A percentile compares a stretch with the other conserved stretches of the same genome.
Conservation (phyloP, 2,888 invertebrate species). For the Cosmopolites sordidus region DNA sequence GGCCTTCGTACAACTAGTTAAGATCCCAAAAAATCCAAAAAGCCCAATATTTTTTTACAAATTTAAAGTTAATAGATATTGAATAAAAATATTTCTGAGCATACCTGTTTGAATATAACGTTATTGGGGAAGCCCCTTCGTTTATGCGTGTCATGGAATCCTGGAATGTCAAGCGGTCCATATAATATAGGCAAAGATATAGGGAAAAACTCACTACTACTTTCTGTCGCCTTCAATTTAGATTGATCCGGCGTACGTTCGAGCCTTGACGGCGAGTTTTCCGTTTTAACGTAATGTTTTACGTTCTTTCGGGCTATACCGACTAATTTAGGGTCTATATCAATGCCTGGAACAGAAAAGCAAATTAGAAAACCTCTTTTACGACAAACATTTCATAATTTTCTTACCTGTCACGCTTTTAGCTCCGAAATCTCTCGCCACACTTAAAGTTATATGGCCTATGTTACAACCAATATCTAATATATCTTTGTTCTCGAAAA, state of each 20-base stretch:
- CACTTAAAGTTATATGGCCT: conserved; percentile 87
- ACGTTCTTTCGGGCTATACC: conserved; percentile 69
- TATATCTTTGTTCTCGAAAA: conserved; percentile 86
- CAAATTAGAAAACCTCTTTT: background rate
- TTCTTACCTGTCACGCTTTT: conserved; percentile 61
- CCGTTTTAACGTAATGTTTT: conserved; percentile 59
- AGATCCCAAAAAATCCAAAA: too few species aligned
- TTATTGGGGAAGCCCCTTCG: conserved; percentile 79
- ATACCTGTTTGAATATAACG: conserved; percentile 81
- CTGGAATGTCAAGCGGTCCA: conserved; percentile 70
- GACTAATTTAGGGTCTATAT: conserved; percentile 88
- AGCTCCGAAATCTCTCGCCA: conserved; percentile 83
- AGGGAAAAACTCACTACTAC: conserved; percentile 65
- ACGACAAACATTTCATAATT: background rate
- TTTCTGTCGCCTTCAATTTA: conserved; percentile 21
- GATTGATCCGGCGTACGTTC: conserved; percentile 18
- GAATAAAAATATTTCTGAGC: too few species aligned
- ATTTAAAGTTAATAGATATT: too few species aligned
- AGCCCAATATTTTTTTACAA: too few species aligned
- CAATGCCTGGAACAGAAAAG: conserved; percentile 63
- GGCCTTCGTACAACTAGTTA: too few species aligned
- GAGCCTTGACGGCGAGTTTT: conserved; percentile 34
- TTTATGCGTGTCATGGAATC: conserved; percentile 44
- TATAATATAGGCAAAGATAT: conserved; percentile 84
- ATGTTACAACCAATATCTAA: conserved; percentile 98